phyloP scores from a whole-genome alignment of 2,113 vertebrate species.

The Percopsis transmontana region DNA sequence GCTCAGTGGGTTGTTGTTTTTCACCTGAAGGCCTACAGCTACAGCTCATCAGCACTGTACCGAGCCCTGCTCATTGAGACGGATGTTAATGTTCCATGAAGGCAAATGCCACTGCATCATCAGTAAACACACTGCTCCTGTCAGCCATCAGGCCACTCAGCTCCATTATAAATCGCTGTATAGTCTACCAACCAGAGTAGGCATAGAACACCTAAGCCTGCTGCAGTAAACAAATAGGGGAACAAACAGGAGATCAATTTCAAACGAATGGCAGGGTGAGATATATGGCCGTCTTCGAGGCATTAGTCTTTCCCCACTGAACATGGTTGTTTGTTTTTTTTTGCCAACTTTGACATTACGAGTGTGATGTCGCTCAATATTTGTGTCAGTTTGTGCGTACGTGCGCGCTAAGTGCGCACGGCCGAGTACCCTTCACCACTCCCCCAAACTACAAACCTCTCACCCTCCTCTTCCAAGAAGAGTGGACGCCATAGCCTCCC shows the following conservation, averaged over 20 bases:
- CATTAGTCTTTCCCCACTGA: constrained; percentile 21
- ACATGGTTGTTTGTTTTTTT: constrained; percentile 26
- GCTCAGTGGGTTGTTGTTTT: constrained; percentile 26
- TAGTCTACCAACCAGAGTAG: constrained; percentile 56
- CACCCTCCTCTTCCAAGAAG: constrained; percentile 11
- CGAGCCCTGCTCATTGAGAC: constrained; percentile 48
- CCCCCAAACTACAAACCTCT: constrained; percentile 30
- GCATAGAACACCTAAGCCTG: constrained; percentile 56
- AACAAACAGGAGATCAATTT: constrained; percentile 57
- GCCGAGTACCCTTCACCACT: constrained; percentile 9
- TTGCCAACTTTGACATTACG: constrained; percentile 5
- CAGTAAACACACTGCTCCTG: constrained; percentile 60
- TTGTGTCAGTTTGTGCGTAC: not conserved
- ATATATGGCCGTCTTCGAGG: constrained; percentile 32
- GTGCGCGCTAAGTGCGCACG: not conserved
- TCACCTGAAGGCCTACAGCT: constrained; percentile 50
- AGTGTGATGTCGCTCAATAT: constrained; percentile 3
- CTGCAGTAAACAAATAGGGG: constrained; percentile 45
- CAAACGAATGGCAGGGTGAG: constrained; percentile 37
- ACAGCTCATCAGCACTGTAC: constrained; percentile 47
- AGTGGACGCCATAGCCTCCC: constrained; percentile 42
- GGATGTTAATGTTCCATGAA: constrained; percentile 73
- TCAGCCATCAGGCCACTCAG: constrained; percentile 45
- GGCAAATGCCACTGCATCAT: constrained; percentile 64
- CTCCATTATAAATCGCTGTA: constrained; percentile 60